Percentiles rank a stretch among this genome's conserved stretches.
Evolutionary conservation across 2,888 invertebrate species (phyloP).

Genomic region (Dermolepida albohirtum): DNA sequence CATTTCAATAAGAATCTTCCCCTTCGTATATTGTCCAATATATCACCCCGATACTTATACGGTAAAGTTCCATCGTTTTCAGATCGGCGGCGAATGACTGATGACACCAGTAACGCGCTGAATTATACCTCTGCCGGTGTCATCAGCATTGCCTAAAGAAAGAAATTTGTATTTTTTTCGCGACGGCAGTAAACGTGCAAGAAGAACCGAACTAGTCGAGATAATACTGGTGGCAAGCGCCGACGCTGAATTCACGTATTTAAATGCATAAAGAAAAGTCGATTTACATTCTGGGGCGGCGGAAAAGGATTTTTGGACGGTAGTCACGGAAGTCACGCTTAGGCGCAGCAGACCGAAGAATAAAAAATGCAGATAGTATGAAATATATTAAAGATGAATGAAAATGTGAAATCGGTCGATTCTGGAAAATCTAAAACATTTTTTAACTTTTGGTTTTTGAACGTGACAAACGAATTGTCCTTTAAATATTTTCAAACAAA

Average conservation of each 20-base stretch:
- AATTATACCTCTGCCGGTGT: constrained; percentile 18
- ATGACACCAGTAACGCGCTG: constrained; percentile 25
- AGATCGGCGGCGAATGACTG: constrained; percentile 34
- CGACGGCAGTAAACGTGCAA: no score
- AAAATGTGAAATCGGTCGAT: background rate
- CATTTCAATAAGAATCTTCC: constrained; percentile 32
- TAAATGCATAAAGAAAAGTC: constrained; percentile 34
- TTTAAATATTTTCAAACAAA: no score
- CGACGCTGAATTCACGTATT: constrained; percentile 11
- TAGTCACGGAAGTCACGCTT: background rate
- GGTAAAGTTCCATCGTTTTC: constrained; percentile 14
- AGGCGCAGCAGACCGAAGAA: background rate
- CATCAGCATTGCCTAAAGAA: no score
- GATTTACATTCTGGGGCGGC: constrained; percentile 35
- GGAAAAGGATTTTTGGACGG: constrained; percentile 23
- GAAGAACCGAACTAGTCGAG: no score
- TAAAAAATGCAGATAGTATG: no score
- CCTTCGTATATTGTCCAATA: background rate
- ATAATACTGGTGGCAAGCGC: constrained; percentile 1
- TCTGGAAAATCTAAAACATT: background rate
- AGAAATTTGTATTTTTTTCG: background rate
- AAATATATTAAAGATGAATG: constrained; percentile 2
- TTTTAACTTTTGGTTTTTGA: no score
- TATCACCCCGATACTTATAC: no score
- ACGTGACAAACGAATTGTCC: no score